Conservation (phyloP, 92 coral and sea anemone species). For the Epizoanthus stellaris region DNA sequence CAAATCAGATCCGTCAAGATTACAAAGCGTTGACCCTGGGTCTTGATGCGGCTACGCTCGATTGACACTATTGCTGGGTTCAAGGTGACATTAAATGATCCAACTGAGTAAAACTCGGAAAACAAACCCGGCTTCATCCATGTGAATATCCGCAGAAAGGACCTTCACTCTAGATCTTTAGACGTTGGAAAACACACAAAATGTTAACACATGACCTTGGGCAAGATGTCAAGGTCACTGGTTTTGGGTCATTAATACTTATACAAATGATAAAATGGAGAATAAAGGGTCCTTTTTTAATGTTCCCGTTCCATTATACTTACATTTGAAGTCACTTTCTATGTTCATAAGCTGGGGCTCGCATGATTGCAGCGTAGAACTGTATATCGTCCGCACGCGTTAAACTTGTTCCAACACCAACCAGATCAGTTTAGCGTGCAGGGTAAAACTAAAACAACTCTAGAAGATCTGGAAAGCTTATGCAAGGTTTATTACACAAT, state of each 20-base stretch:
- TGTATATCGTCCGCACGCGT: background rate
- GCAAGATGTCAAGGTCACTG: slow-evolving; percentile 11
- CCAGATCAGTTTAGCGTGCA: background rate
- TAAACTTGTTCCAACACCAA: background rate
- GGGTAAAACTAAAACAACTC: background rate
- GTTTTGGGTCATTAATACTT: background rate
- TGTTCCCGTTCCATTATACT: background rate
- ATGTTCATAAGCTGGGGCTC: background rate
- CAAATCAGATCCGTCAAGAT: slow-evolving; percentile 33
- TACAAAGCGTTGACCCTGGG: slow-evolving; percentile 33
- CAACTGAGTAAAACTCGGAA: background rate
- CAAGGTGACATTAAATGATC: slow-evolving; percentile 18
- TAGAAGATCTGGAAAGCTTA: too few relatives aligned
- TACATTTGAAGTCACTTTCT: background rate
- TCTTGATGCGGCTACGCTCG: slow-evolving; percentile 10
- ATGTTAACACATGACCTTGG: slow-evolving; percentile 19
- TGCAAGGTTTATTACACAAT: slow-evolving; percentile 13
- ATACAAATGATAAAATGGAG: slow-evolving; percentile 2
- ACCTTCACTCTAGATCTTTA: background rate
- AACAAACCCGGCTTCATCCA: slow-evolving; percentile 15
- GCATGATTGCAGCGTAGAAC: background rate
- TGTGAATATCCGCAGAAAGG: background rate
- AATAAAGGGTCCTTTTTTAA: background rate
- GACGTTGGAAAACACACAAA: background rate
- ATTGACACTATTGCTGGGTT: slow-evolving; percentile 1